Evolutionary conservation across 1,140 invertebrate genomes (phyloP).

Genomic region (Paramacrobiotus metropolitanus): DNA sequence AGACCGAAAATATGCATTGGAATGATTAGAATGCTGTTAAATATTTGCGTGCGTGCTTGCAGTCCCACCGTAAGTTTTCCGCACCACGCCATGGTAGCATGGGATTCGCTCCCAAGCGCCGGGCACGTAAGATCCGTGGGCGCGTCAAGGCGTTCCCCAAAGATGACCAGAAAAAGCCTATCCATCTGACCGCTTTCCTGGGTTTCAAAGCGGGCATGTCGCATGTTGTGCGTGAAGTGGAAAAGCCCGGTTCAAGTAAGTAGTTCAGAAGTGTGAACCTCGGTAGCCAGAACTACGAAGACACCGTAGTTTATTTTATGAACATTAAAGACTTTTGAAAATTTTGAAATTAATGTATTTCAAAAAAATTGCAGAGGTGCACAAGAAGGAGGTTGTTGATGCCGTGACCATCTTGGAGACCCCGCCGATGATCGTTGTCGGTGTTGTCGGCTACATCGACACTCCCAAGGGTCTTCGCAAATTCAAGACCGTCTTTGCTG

Average conservation of each 20-base stretch:
- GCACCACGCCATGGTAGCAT: conserved; percentile 97
- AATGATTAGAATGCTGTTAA: too few species aligned
- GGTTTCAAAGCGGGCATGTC: conserved; percentile 99
- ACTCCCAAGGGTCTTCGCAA: conserved; percentile 84
- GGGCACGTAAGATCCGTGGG: conserved; percentile 77
- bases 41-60: too few species aligned
- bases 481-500: conserved; percentile 88
- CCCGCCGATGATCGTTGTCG: conserved; percentile 91
- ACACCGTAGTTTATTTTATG: too few species aligned
- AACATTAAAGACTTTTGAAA: too few species aligned
- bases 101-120: conserved; percentile 97
- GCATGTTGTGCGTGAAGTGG: conserved; percentile 92
- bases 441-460: conserved; percentile 93
- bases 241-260: conserved; percentile 95
- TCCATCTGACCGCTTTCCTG: conserved; percentile 91
- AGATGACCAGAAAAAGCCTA: conserved; percentile 82
- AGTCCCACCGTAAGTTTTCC: conserved; percentile 99
- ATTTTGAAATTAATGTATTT: too few species aligned
- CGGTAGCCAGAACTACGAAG: too few species aligned
- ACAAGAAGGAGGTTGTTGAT: conserved; percentile 99
- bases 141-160: conserved; percentile 99
- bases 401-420: conserved; percentile 94
- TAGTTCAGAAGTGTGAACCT: too few species aligned
- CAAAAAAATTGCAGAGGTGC: conserved; percentile 78
- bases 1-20: too few species aligned